These are phyloP conservation scores for Siderastrea siderea DNA, from an alignment of 92 coral and sea anemone species.

Conservation along the genomic window DNA sequence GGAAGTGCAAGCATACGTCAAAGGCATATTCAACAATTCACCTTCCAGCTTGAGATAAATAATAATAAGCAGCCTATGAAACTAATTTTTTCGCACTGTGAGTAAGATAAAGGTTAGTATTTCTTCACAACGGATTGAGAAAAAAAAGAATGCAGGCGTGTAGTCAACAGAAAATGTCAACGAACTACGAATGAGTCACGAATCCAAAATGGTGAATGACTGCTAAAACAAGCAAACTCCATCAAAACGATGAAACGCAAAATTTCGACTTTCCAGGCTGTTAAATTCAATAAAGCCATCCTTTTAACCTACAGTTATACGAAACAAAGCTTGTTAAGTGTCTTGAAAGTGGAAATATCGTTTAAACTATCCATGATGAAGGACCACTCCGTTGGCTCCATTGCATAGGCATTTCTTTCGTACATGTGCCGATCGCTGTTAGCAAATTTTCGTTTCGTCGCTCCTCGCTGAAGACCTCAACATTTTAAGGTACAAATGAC, in stretches of 20 bases:
- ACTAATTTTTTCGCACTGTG: not conserved
- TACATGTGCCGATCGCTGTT: constrained; percentile 35
- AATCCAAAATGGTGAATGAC: constrained; percentile 55
- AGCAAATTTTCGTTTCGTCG: constrained; percentile 29
- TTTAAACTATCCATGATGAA: constrained; percentile 23
- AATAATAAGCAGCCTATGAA: not conserved
- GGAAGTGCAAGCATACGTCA: constrained; percentile 45
- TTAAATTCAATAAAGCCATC: not conserved
- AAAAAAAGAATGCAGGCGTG: constrained; percentile 15
- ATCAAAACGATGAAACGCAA: constrained; percentile 11
- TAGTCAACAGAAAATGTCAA: constrained; percentile 37
- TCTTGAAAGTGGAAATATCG: not conserved
- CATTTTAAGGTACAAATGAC: not conserved
- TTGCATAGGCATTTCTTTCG: constrained; percentile 22
- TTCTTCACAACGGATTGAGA: not conserved
- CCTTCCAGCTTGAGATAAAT: not conserved
- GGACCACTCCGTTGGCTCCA: constrained; percentile 6
- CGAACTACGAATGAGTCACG: constrained; percentile 56
- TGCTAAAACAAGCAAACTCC: constrained; percentile 17
- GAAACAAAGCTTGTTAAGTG: not conserved
- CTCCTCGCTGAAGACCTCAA: constrained; percentile 4
- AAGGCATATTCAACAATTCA: constrained; percentile 11
- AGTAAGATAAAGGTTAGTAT: not conserved
- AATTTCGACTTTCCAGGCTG: not conserved
- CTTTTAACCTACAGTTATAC: not conserved